Conservation (phyloP, 2,888 invertebrate species). For the Diadromus collaris region DNA sequence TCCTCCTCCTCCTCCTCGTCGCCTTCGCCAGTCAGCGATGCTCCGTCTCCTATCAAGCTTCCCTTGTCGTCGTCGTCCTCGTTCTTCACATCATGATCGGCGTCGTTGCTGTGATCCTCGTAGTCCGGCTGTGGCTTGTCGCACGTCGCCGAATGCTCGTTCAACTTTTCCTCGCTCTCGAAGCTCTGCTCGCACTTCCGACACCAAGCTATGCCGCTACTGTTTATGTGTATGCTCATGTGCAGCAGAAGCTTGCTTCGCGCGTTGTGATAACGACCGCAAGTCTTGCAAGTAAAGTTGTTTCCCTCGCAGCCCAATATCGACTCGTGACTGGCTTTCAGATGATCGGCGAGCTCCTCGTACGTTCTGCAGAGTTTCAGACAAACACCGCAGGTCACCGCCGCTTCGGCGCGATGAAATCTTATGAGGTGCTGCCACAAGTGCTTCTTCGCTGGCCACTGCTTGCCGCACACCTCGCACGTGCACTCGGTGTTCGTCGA, state of each 20-base stretch:
- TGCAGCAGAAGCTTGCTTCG: constrained; percentile 82
- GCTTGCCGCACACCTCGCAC: constrained; percentile 83
- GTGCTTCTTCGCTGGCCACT: constrained; percentile 84
- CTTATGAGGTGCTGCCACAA: constrained; percentile 84
- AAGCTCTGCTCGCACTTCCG: constrained; percentile 74
- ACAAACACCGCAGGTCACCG: constrained; percentile 83
- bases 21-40: constrained; percentile 65
- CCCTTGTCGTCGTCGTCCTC: constrained; percentile 70
- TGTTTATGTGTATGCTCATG: constrained; percentile 82
- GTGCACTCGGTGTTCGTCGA: constrained; percentile 78
- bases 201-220: constrained; percentile 74
- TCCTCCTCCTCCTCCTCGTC: constrained; percentile 66
- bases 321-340: constrained; percentile 80
- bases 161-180: constrained; percentile 71
- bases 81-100: constrained; percentile 67
- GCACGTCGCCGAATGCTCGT: constrained; percentile 72
- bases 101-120: constrained; percentile 66
- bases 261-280: constrained; percentile 83
- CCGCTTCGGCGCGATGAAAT: constrained; percentile 82
- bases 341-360: constrained; percentile 80
- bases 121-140: constrained; percentile 61
- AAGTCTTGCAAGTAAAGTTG: constrained; percentile 82
- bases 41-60: constrained; percentile 68
- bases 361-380: constrained; percentile 82
- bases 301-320: constrained; percentile 81